Conservation (phyloP, 2,113 vertebrate species). For the Eonycteris spelaea region DNA sequence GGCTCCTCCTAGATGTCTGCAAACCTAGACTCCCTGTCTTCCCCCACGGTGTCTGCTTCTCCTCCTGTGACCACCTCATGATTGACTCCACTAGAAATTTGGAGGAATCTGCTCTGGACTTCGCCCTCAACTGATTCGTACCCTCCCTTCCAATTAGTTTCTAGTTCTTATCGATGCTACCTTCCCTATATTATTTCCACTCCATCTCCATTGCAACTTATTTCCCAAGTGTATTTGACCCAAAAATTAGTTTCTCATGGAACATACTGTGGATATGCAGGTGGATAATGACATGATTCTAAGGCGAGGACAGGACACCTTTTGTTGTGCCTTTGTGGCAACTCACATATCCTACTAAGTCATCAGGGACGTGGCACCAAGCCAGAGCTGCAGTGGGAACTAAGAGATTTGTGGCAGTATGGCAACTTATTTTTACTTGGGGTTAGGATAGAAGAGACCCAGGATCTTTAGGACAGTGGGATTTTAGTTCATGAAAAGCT, state of each 20-base stretch:
- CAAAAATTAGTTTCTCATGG: neutral
- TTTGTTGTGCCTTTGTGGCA: neutral
- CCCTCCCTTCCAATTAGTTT: neutral
- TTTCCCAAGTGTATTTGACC: neutral
- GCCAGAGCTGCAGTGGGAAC: neutral
- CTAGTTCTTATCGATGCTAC: neutral
- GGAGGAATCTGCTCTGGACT: neutral
- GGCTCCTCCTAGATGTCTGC: neutral
- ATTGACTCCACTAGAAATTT: neutral
- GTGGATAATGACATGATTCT: neutral
- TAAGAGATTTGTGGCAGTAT: neutral
- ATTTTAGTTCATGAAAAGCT: slow-evolving; percentile 30
- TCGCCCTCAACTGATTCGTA: neutral
- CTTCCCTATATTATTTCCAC: neutral
- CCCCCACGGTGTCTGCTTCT: neutral
- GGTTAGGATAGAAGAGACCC: neutral
- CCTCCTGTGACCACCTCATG: neutral
- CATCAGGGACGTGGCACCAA: neutral
- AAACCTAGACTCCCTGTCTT: neutral
- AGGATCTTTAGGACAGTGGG: neutral
- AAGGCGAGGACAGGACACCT: neutral
- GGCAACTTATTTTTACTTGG: neutral
- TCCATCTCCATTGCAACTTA: neutral
- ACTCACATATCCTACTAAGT: neutral
- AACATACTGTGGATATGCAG: neutral